Evolutionary conservation across 2,888 invertebrate species (phyloP).

Genomic region (Drosophila parthenogenetica): DNA sequence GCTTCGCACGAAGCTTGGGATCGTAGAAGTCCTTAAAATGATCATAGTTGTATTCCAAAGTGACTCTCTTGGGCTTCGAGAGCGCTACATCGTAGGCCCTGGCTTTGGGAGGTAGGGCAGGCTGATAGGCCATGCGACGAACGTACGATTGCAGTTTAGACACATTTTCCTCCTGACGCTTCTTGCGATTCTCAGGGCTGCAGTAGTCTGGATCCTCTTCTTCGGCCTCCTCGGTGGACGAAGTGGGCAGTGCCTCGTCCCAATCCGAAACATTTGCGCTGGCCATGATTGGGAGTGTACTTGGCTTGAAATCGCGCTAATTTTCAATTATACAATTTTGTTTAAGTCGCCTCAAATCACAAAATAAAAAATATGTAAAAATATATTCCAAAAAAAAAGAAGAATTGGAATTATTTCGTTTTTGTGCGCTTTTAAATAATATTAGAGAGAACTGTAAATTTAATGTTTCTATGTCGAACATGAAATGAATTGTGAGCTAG

Average conservation of each 20-base stretch:
- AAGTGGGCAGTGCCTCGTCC: conserved; percentile 71
- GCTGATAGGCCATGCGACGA: conserved; percentile 77
- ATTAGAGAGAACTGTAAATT: conserved; percentile 42
- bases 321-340: conserved; percentile 19
- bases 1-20: conserved; percentile 71
- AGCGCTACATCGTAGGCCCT: conserved; percentile 65
- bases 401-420: conserved; percentile 9
- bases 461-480: conserved; percentile 38
- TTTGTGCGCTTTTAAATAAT: conserved; percentile 6
- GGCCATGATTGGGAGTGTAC: conserved; percentile 49
- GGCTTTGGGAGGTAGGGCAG: conserved; percentile 64
- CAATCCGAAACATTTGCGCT: conserved; percentile 72
- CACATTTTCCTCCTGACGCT: conserved; percentile 63
- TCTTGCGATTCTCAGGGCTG: conserved; percentile 51
- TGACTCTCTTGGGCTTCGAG: conserved; percentile 60
- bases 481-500: conserved; percentile 23
- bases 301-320: not conserved
- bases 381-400: conserved; percentile 1
- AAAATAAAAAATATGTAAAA: not conserved
- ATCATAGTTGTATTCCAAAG: conserved; percentile 61
- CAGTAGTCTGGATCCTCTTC: conserved; percentile 66
- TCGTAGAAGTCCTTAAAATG: conserved; percentile 65
- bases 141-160: conserved; percentile 74
- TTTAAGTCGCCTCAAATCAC: not conserved
- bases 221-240: conserved; percentile 45